Percentiles rank a stretch among this genome's conserved stretches.
Evolutionary conservation across 1,140 invertebrate species (phyloP).

Genomic region (Rhagoletis pomonella): DNA sequence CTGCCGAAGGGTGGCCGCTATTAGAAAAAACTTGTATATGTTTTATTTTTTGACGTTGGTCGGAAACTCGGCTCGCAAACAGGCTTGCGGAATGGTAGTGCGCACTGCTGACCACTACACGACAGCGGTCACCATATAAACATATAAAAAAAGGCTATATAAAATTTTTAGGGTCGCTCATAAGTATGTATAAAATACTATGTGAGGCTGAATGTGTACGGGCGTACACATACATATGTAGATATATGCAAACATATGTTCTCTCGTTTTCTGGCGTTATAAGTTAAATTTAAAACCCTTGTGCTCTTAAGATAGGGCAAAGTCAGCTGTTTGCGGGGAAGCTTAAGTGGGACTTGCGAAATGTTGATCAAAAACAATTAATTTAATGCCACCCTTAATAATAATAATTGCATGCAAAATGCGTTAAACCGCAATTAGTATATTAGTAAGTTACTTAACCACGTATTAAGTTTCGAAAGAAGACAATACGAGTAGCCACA

Average conservation of each 20-base stretch:
- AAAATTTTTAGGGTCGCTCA: no score
- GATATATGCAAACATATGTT: background rate
- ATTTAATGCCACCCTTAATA: slow-evolving; percentile 66
- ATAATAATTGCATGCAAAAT: slow-evolving; percentile 73
- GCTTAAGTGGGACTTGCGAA: background rate
- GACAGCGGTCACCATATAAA: no score
- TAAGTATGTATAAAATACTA: no score
- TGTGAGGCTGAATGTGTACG: no score
- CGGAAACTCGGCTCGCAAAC: no score
- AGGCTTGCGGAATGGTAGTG: no score
- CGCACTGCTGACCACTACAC: no score
- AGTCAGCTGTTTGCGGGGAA: background rate
- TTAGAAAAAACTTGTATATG: no score
- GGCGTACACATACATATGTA: no score
- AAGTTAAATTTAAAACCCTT: background rate
- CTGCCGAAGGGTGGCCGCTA: no score
- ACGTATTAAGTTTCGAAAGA: slow-evolving; percentile 64
- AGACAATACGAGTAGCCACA: background rate
- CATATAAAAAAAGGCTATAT: no score
- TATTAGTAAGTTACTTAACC: slow-evolving; percentile 69
- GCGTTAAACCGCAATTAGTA: slow-evolving; percentile 74
- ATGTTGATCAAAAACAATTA: slow-evolving; percentile 7
- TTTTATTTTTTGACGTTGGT: no score
- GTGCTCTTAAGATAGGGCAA: background rate
- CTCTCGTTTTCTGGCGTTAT: background rate